Evolutionary conservation across 2,888 invertebrate species (phyloP), one percentile per base, ranked within the genome.

Genomic region (Drosophila imparisetae): DNA sequence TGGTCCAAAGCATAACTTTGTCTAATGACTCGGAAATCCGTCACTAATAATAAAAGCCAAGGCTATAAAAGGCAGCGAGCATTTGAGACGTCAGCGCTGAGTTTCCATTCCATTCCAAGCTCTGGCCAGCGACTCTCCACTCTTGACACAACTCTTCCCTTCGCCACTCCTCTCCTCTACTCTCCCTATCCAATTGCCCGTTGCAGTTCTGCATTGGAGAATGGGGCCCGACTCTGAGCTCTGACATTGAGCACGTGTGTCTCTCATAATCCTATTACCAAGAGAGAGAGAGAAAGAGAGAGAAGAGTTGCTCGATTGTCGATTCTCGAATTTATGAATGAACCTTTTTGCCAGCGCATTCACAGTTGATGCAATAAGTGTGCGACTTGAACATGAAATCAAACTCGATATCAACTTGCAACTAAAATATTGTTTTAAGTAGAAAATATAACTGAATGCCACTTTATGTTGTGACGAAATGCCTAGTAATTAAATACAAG

Each of bases 1-100:
- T 92, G 92, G 92, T 92, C 92, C 78, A 66, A 64, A 75, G 80
- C 85, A 89, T 92, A 91, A 91, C 91, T 91, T 92, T 90, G 92
- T 81, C 91, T 92, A 92, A 92, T 92, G 91, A 92, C 88, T 91
- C 86, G 92, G 91, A 92, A 92, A 92, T 92, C 92, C 92, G 91
- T 91, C 92, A 91, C 83, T 88, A 89, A 89, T 83, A 87, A 89
- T 90, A 90, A 91, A 81, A 88, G 75, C 80, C 86, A 80, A 68
- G 84, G 83, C 84, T 64, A 86, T 88, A 86, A 88, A 85, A 84
- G 74, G 75, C 88, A 75, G 80, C 87, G 74, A 77, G 84, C 90
- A 85, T 86, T 85, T 84, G 84, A 85, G 89, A 89, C 78, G 57
- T 70, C 81, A 57, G 72, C 69, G 58, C 58, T 67, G 60, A 61